These are phyloP conservation scores for Chiroxiphia lanceolata DNA, from an alignment of 2,797 vertebrate species.

Conservation along the genomic window DNA sequence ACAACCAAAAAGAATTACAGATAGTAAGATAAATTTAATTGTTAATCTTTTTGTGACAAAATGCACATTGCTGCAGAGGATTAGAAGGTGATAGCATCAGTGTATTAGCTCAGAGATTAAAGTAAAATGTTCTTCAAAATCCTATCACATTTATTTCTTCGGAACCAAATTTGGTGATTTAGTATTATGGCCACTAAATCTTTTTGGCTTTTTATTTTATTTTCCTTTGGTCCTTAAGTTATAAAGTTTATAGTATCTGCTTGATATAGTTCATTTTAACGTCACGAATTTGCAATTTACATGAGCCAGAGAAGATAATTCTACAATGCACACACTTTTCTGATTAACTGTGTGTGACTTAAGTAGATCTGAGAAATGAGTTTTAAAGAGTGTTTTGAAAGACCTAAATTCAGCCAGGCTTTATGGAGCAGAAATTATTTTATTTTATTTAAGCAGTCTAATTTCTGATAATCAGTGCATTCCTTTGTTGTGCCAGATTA, in stretches of 20 bases:
- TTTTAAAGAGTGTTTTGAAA: slow-evolving; percentile 61
- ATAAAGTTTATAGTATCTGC: slow-evolving; percentile 41
- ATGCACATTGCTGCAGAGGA: slow-evolving; percentile 38
- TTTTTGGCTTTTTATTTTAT: slow-evolving; percentile 39
- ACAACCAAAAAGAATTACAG: background rate
- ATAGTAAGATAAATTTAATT: slow-evolving; percentile 44
- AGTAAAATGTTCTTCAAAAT: slow-evolving; percentile 54
- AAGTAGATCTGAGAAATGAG: slow-evolving; percentile 60
- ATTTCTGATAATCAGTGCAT: background rate
- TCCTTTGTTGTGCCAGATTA: slow-evolving; percentile 23
- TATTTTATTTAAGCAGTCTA: background rate
- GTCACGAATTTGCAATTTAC: slow-evolving; percentile 65
- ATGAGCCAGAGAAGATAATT: slow-evolving; percentile 64
- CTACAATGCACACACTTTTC: slow-evolving; percentile 42
- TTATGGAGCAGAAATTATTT: slow-evolving; percentile 9
- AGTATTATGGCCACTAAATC: slow-evolving; percentile 3
- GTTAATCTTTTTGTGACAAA: slow-evolving; percentile 47
- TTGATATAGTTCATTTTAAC: slow-evolving; percentile 55
- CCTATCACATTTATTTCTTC: slow-evolving; percentile 31
- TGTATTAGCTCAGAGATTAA: slow-evolving; percentile 47
- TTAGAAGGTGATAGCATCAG: slow-evolving; percentile 51
- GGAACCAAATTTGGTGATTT: slow-evolving; percentile 14
- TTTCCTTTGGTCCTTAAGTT: slow-evolving; percentile 48
- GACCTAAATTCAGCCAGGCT: slow-evolving; percentile 25
- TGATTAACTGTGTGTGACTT: slow-evolving; percentile 70